Percentiles rank a stretch among this genome's conserved stretches.
Evolutionary conservation across 2,113 vertebrate genomes (phyloP).

Genomic region (Corythornis vintsioides): DNA sequence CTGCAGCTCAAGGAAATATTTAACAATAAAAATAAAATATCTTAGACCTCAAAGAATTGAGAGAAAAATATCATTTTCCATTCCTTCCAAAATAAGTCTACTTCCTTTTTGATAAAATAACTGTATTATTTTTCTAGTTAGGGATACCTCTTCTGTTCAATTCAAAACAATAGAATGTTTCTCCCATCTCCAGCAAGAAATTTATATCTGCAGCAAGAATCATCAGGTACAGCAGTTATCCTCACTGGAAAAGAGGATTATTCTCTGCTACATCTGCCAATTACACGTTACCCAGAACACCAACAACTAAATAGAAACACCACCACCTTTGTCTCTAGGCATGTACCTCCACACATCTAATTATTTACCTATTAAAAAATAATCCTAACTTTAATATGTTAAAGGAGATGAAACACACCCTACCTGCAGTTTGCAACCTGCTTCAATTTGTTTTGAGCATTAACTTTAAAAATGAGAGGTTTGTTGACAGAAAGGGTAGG

Average conservation of each 20-base stretch:
- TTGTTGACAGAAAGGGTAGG: neutral
- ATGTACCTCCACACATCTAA: neutral
- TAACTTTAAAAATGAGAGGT: neutral
- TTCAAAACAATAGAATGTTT: neutral
- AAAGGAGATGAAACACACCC: neutral
- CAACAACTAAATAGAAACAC: neutral
- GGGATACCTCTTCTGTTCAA: neutral
- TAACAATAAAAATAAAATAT: conserved; percentile 3
- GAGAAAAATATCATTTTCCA: neutral
- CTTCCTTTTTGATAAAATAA: neutral
- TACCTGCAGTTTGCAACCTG: neutral
- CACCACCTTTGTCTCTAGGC: neutral
- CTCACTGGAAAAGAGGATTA: neutral
- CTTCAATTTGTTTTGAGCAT: neutral
- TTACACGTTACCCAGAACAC: neutral
- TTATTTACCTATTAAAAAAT: neutral
- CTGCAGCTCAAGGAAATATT: neutral
- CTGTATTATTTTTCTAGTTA: neutral
- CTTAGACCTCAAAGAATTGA: neutral
- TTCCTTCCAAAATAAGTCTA: neutral
- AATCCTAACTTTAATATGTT: neutral
- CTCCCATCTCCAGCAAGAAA: neutral
- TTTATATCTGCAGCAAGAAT: neutral
- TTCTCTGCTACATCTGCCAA: neutral
- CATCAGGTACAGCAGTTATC: neutral